phyloP scores from a whole-genome alignment of 2,113 vertebrate species.

The Elephantulus edwardii region DNA sequence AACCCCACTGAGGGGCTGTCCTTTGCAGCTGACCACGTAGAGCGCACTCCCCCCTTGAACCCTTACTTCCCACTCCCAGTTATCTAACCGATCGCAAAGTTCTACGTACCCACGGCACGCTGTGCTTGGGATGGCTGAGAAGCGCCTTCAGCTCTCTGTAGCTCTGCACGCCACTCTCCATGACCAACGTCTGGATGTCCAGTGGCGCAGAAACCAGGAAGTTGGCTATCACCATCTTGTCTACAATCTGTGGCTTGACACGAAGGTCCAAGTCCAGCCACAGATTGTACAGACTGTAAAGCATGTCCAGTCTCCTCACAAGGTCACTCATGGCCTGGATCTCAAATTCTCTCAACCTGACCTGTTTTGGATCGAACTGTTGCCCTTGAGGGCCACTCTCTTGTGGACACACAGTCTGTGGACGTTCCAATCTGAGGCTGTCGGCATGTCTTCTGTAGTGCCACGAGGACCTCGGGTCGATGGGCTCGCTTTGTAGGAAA shows the following conservation, averaged over 20 bases:
- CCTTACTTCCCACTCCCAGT: fast-evolving
- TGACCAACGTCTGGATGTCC: conserved; percentile 42
- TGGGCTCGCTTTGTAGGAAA: not conserved
- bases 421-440: too few relatives aligned
- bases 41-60: not conserved
- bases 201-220: not conserved
- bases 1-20: too few relatives aligned
- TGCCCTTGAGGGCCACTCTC: not conserved
- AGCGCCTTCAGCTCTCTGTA: not conserved
- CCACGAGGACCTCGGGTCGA: not conserved
- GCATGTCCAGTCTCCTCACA: not conserved
- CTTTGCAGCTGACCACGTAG: too few relatives aligned
- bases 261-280: conserved; percentile 37
- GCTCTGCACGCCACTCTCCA: not conserved
- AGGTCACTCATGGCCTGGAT: fast-evolving
- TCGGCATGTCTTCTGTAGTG: not conserved
- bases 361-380: fast-evolving
- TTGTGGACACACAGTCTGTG: fast-evolving
- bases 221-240: conserved; percentile 42
- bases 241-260: conserved; percentile 26
- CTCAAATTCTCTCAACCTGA: not conserved
- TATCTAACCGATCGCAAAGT: fast-evolving
- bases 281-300: not conserved
- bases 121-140: not conserved
- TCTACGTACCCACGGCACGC: conserved; percentile 3